Conservation (phyloP, 2,113 vertebrate genomes). For the Hippocampus barbouri region DNA sequence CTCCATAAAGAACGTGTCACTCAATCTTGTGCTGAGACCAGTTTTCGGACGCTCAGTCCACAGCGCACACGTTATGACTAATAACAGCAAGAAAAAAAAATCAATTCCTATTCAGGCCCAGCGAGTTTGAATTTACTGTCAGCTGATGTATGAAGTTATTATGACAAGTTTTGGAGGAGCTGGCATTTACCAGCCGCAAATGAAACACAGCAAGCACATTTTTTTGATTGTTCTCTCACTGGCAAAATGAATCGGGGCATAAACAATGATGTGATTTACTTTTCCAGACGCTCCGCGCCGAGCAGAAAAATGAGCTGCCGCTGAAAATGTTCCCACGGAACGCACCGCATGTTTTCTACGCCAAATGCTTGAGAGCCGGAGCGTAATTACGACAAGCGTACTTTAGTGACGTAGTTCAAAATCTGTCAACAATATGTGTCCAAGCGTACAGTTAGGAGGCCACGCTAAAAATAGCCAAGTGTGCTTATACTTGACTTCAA, state of each 20-base stretch:
- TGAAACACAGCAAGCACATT: neutral
- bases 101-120: neutral
- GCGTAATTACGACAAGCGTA: neutral
- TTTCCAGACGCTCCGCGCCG: neutral
- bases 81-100: neutral
- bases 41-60: neutral
- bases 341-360: neutral
- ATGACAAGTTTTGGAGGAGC: neutral
- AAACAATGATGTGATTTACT: conserved; percentile 4
- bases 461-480: neutral
- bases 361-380: neutral
- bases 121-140: conserved; percentile 3
- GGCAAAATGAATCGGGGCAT: neutral
- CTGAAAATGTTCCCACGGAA: neutral
- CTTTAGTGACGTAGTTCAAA: neutral
- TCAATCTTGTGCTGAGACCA: neutral
- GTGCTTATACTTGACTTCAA: neutral
- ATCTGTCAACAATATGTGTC: neutral
- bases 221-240: conserved; percentile 1
- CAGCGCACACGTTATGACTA: neutral
- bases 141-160: conserved; percentile 7
- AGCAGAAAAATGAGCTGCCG: neutral
- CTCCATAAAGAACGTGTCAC: conserved; percentile 20
- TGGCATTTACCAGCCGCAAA: neutral
- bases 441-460: neutral